Conservation (phyloP, 2,888 invertebrate genomes). For the Zele albiditarsus region DNA sequence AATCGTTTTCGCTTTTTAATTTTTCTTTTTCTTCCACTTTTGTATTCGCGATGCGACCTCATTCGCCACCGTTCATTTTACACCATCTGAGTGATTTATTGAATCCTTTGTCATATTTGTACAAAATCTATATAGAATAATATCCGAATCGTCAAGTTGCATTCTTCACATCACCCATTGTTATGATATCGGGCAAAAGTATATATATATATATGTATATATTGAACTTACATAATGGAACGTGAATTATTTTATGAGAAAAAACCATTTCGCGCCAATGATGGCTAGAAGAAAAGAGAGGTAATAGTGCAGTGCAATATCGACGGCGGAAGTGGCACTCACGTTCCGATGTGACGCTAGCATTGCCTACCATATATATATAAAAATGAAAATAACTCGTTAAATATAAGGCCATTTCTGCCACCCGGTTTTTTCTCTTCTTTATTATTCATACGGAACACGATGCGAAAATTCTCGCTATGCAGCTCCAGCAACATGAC, state of each 20-base stretch:
- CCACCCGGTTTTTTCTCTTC: neutral
- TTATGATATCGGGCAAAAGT: neutral
- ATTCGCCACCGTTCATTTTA: constrained; percentile 9
- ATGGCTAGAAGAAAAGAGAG: neutral
- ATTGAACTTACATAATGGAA: constrained; percentile 30
- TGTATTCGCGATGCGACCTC: constrained; percentile 9
- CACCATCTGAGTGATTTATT: neutral
- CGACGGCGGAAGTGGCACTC: constrained; percentile 14
- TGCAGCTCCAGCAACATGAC: neutral
- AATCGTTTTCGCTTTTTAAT: constrained; percentile 20
- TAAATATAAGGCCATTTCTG: neutral
- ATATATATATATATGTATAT: neutral
- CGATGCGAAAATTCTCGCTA: neutral
- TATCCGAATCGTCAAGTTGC: neutral
- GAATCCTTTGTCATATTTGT: neutral
- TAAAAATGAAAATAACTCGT: neutral
- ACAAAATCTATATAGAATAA: neutral
- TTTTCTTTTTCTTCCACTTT: neutral
- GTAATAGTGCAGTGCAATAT: neutral
- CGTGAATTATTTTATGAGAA: constrained; percentile 32
- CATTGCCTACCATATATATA: neutral
- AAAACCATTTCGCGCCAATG: constrained; percentile 22
- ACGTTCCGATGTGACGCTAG: neutral
- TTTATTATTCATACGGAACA: neutral
- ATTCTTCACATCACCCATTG: neutral